Evolutionary conservation across 2,888 invertebrate genomes (phyloP).

Genomic region (Graphium colonna): DNA sequence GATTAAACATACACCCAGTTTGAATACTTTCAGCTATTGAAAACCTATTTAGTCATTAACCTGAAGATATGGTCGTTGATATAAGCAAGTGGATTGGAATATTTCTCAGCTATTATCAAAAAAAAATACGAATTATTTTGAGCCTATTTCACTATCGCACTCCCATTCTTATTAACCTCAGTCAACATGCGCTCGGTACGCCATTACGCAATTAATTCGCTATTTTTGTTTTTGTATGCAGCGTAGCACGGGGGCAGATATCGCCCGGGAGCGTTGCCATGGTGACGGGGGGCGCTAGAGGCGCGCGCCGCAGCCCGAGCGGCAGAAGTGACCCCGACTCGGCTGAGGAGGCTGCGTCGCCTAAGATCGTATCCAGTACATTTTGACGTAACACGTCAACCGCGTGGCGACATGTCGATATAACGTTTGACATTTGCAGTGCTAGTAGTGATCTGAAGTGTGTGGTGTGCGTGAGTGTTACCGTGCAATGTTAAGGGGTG

Average conservation of each 20-base stretch:
- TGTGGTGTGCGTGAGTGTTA: conserved; percentile 53
- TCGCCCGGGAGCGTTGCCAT: conserved; percentile 71
- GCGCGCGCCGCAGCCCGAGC: conserved; percentile 69
- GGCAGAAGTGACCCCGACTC: conserved; percentile 67
- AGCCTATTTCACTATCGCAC: no score
- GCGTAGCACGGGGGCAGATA: conserved; percentile 61
- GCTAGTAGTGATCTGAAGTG: conserved; percentile 37
- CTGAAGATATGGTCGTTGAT: no score
- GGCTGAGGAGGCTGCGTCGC: conserved; percentile 61
- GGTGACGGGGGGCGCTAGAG: conserved; percentile 66
- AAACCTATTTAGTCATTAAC: no score
- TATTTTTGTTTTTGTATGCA: conserved; percentile 73
- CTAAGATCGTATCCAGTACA: conserved; percentile 42
- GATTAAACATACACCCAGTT: no score
- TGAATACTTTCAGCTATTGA: no score
- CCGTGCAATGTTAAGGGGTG: conserved; percentile 59
- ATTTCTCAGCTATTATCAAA: no score
- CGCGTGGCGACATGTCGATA: conserved; percentile 50
- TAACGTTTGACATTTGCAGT: conserved; percentile 43
- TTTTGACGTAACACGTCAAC: conserved; percentile 53
- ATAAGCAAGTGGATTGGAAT: no score
- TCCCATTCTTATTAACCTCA: conserved; percentile 31
- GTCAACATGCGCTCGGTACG: conserved; percentile 53
- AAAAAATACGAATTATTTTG: no score
- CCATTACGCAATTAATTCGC: conserved; percentile 75